Percentiles rank a stretch among this genome's conserved stretches.
phyloP scores from a whole-genome alignment of 2,888 invertebrate species.

The Onchidella celtica region DNA sequence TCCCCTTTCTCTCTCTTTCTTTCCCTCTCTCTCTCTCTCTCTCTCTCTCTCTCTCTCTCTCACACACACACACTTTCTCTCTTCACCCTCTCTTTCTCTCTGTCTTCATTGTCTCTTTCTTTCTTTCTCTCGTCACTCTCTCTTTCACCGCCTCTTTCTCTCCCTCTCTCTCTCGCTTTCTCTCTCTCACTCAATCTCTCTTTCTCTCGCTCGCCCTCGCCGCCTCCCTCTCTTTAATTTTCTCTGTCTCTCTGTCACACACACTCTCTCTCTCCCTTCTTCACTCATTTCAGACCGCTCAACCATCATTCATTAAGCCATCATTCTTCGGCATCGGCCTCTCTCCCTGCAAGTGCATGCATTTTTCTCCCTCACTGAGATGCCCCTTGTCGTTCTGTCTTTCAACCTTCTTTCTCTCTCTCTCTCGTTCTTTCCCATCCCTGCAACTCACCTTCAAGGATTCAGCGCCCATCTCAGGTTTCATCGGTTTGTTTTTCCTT shows the following conservation, averaged over 20 bases:
- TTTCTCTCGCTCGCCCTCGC: neutral
- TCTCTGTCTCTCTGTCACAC: neutral
- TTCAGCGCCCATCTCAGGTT: conserved; percentile 6
- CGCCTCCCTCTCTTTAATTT: neutral
- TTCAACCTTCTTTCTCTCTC: neutral
- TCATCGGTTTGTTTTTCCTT: conserved; percentile 28
- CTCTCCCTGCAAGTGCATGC: too few relatives aligned
- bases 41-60: neutral
- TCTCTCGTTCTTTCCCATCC: neutral
- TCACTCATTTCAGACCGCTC: neutral
- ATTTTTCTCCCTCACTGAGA: too few relatives aligned
- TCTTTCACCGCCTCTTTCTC: neutral
- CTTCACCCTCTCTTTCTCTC: neutral
- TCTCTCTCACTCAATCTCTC: neutral
- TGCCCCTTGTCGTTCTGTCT: neutral
- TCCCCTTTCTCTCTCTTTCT: neutral
- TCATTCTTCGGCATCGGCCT: too few relatives aligned
- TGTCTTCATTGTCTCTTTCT: neutral
- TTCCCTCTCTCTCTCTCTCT: neutral
- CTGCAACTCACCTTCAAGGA: neutral
- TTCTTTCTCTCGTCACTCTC: neutral
- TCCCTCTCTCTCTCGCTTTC: neutral
- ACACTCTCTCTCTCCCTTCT: neutral
- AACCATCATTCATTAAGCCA: neutral
- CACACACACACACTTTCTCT: neutral